These are phyloP conservation scores for Xylophagus ater DNA, from an alignment of 2,888 invertebrate genomes.

Conservation along the genomic window DNA sequence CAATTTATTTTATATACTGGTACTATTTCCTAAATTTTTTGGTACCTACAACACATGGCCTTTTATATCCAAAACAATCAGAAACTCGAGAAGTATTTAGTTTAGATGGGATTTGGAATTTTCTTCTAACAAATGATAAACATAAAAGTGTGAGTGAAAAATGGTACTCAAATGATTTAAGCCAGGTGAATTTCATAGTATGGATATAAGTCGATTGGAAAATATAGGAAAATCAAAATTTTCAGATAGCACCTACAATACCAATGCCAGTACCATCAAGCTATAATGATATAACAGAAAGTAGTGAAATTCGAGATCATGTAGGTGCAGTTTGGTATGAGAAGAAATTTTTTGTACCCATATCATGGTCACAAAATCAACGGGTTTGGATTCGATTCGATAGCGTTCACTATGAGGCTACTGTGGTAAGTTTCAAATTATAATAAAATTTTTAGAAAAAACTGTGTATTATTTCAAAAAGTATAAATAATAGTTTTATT, in stretches of 20 bases:
- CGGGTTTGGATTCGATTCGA: slow-evolving; percentile 83
- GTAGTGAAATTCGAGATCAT: slow-evolving; percentile 70
- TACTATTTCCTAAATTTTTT: no score
- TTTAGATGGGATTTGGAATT: slow-evolving; percentile 89
- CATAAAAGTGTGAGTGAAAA: slow-evolving; percentile 61
- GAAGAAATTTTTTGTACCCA: slow-evolving; percentile 71
- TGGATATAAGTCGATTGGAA: no score
- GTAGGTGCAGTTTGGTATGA: slow-evolving; percentile 97
- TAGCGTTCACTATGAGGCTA: slow-evolving; percentile 83
- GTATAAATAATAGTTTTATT: no score
- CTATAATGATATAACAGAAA: slow-evolving; percentile 87
- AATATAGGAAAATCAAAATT: no score
- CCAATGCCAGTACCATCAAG: slow-evolving; percentile 94
- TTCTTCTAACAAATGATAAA: slow-evolving; percentile 58
- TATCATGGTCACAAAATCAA: slow-evolving; percentile 53
- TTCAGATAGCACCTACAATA: no score
- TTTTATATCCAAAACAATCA: slow-evolving; percentile 50
- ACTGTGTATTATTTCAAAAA: no score
- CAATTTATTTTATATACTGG: no score
- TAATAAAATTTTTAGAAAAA: no score
- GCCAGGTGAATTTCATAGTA: slow-evolving; percentile 54
- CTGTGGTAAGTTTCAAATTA: no score
- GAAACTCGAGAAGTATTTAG: slow-evolving; percentile 68
- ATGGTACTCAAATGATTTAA: slow-evolving; percentile 66
- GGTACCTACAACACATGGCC: no score